phyloP scores from a whole-genome alignment of 2,888 invertebrate species.

The Nymphalis polychloros region DNA sequence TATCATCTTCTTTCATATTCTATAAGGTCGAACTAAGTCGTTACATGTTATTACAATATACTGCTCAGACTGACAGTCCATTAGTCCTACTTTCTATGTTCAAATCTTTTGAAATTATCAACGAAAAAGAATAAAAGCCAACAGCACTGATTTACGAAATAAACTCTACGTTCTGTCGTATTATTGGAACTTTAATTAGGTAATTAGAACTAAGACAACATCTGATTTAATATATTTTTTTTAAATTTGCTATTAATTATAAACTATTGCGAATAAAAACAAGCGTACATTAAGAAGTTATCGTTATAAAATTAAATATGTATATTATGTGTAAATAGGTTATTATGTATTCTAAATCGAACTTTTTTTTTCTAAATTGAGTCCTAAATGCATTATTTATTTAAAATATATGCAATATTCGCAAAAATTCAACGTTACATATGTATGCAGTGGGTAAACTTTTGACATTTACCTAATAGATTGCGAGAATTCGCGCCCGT shows the following conservation, averaged over 20 bases:
- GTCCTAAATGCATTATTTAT: not conserved
- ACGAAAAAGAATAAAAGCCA: not conserved
- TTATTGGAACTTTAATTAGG: too few relatives aligned
- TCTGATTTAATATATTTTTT: too few relatives aligned
- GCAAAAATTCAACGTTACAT: not conserved
- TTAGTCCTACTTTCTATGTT: constrained; percentile 11
- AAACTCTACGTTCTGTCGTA: too few relatives aligned
- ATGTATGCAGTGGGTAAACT: constrained; percentile 12
- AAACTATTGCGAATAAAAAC: too few relatives aligned
- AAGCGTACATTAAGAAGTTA: too few relatives aligned
- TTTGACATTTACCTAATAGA: constrained; percentile 15
- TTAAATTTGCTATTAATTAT: too few relatives aligned
- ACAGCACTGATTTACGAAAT: not conserved
- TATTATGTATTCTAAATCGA: too few relatives aligned
- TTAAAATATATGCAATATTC: not conserved
- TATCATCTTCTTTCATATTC: constrained; percentile 20
- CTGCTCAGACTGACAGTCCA: constrained; percentile 14
- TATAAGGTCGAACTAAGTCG: constrained; percentile 12
- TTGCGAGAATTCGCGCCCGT: constrained; percentile 13
- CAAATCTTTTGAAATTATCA: constrained; percentile 5
- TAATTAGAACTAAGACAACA: too few relatives aligned
- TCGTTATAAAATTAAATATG: too few relatives aligned
- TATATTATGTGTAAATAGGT: too few relatives aligned
- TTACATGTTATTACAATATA: constrained; percentile 16
- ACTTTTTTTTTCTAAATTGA: not conserved